Percentiles rank a stretch among this genome's conserved stretches.
Conservation (phyloP, 2,113 vertebrate genomes). For the Mirounga angustirostris region DNA sequence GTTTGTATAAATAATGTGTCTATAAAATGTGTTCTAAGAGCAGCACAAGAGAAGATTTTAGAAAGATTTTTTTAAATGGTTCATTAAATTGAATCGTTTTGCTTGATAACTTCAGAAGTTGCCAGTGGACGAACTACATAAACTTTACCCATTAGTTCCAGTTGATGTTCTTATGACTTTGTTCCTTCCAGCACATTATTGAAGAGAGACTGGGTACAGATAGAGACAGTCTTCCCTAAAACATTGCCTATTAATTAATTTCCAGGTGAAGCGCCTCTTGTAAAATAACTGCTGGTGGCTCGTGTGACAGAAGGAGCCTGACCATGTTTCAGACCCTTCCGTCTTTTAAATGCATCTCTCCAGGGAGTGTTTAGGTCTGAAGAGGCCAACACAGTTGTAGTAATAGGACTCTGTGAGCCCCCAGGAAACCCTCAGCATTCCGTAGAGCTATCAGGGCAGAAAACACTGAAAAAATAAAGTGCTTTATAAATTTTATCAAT, state of each 20-base stretch:
- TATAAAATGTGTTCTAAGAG: neutral
- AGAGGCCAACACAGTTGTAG: neutral
- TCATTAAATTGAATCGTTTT: neutral
- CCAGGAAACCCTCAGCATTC: neutral
- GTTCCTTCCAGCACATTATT: neutral
- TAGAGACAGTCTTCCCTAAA: neutral
- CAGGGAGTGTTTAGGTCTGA: neutral
- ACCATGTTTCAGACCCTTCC: neutral
- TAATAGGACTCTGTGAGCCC: fast-evolving
- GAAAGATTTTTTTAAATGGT: neutral
- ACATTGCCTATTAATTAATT: neutral
- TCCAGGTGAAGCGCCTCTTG: neutral
- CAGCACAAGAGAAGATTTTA: neutral
- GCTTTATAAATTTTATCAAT: neutral
- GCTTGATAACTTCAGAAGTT: neutral
- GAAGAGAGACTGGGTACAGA: neutral
- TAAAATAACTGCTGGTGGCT: neutral
- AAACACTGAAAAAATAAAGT: neutral
- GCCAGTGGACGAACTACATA: neutral
- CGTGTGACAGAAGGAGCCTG: neutral
- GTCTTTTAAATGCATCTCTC: fast-evolving
- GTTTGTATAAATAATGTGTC: neutral
- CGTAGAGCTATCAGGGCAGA: fast-evolving
- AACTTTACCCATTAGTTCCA: neutral
- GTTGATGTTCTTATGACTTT: neutral